Base-by-base conservation (phyloP, 2,113 vertebrate genomes). In the Ammodytes dubius region DNA sequence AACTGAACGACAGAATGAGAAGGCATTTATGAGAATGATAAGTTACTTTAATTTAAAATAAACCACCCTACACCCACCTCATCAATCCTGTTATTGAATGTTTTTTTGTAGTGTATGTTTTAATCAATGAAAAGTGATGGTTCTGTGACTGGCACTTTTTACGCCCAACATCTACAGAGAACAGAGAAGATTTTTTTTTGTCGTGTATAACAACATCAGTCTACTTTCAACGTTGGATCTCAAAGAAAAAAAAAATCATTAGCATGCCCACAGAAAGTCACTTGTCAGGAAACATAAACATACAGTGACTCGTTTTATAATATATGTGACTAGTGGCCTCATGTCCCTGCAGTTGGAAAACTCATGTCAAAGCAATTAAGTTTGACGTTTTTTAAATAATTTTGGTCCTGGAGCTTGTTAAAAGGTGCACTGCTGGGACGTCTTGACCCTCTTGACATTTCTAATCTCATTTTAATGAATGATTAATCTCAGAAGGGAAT, bases 391-490 rank as follows among this genome's bases (percentile, higher is more conserved):
- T 42, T 74, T 69, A 72, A 12, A 66, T 43, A 2, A 52, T 57
- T 75, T 67, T 42, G 35, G 66, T 78, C 79, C 59, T 19, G 4
- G 57, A 67, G 57, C 66, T 77, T 77, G 37, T 79, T 73, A 49
- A 56, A 63, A 27, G 6, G 37, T 46, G 11, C 15, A 37, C 75
- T 52, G 17, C 37, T 49, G 72, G 67, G 79, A 81, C 68, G 79
- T 72, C 70, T 59, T 77, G 64, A 77, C 74, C 77, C 5, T 46
- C 60, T 72, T 88, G n/a, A 42, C 10, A 45, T 70, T 66, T 74
- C 42, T 77, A 64, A 85, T 67, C 60, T 17, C 52, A 45, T 52
- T 27, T 71, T 82, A 71, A 46, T 39, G 59, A 86, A 74, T 50
- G 40, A 74, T 78, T 68, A 42, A 80, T 81, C 50, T 74, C 45